Percentiles rank a stretch among this genome's conserved stretches.
These are phyloP conservation scores for Scaptomyza pallida DNA, from an alignment of 1,140 invertebrate species.

Conservation along the genomic window DNA sequence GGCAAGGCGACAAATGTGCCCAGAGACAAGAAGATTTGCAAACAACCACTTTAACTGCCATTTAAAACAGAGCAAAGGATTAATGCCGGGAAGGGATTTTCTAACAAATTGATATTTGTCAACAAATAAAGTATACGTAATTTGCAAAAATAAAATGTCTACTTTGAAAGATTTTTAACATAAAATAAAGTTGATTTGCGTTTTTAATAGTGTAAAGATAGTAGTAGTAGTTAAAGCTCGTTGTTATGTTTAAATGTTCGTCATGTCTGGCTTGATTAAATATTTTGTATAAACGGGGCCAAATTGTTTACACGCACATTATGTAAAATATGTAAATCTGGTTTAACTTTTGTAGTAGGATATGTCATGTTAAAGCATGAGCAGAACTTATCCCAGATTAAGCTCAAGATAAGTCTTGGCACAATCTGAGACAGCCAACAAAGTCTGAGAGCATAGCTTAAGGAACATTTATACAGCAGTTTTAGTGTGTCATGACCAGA, in stretches of 20 bases:
- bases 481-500: slow-evolving; percentile 30
- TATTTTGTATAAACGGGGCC: background rate
- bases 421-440: background rate
- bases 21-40: background rate
- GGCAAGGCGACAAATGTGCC: slow-evolving; percentile 13
- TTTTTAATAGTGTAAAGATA: no score
- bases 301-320: background rate
- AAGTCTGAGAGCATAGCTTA: slow-evolving; percentile 11
- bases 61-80: background rate
- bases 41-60: slow-evolving; percentile 3
- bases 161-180: no score
- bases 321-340: background rate
- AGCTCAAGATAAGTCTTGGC: slow-evolving; percentile 1
- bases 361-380: background rate
- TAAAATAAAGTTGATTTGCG: no score
- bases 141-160: no score
- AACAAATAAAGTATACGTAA: background rate
- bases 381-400: background rate
- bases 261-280: no score
- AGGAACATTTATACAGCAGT: slow-evolving; percentile 13
- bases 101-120: background rate
- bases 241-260: no score
- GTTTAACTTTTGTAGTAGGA: background rate
- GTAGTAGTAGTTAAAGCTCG: no score
- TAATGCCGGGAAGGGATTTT: background rate